Evolutionary conservation across 2,797 vertebrate genomes (phyloP), one percentile per base, ranked within the genome.

Genomic region (Anomalospiza imberbis): DNA sequence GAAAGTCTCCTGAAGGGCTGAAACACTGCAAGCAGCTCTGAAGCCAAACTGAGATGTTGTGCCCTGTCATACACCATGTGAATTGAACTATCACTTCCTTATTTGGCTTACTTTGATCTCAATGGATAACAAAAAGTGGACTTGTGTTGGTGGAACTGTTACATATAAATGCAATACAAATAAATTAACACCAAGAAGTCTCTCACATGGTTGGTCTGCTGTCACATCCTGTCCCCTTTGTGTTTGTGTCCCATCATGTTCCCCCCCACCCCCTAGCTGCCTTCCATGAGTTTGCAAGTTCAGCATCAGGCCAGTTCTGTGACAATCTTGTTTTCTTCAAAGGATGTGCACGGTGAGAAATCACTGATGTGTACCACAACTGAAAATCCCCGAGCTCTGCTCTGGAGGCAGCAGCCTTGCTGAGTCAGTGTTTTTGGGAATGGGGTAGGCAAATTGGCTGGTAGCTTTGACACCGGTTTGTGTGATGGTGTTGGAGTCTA

Each of bases 31-130:
- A 21, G 47, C 17, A 74, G 21, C 53, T 82, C 66, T 82, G 58
- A 45, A 13, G 34, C 31, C 44, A 29, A 1, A 1, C 4, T 5
- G 48, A 36, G 54, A 38, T 19, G 32, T 25, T 4, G 3, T 58
- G 16, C 22, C 7, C 7, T 32, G 0, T 53, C 7, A 9, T n/a
- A 45, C 14, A 17, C 66, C 1, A 0, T 24, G 36, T 58, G 32
- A 58, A 38, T 62, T 85, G 65, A 44, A 17, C 68, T 25, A 34
- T 55, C 7, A 1, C 22, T 78, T 95, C 68, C 34, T 38, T 57
- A 12, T 32, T 83, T 88, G 72, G 26, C 54, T 83, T 70, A 8
- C 32, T 63, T 87, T 70, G 22, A 6, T 84, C 40, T 57, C 5
- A 4, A 5, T 47, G 42, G 24, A 25, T 70, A 31, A 26, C 0